These are phyloP conservation scores for Atherinosoma microstoma DNA, from an alignment of 2,797 vertebrate species.

Conservation along the genomic window DNA sequence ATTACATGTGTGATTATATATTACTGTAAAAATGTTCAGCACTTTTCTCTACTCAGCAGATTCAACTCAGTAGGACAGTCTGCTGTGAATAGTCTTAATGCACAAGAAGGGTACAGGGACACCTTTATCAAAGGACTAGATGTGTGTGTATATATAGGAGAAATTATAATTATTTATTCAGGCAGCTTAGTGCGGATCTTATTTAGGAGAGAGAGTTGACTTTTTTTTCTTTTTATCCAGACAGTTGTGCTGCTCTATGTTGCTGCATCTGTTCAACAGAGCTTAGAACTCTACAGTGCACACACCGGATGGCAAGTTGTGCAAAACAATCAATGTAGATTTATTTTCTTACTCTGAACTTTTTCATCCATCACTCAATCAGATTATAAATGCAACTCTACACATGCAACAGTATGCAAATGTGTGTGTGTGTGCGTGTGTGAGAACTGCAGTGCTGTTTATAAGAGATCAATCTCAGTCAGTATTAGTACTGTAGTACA, in stretches of 20 bases:
- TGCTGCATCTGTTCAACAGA: constrained; percentile 5
- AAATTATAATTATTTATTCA: constrained; percentile 59
- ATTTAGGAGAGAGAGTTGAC: constrained; percentile 33
- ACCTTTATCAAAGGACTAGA: constrained; percentile 59
- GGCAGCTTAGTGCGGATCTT: constrained; percentile 64
- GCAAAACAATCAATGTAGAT: constrained; percentile 47
- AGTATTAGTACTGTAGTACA: constrained; percentile 9
- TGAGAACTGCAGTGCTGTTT: constrained; percentile 12
- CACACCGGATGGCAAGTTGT: constrained; percentile 36
- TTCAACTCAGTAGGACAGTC: background rate
- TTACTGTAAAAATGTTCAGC: constrained; percentile 29
- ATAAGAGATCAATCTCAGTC: constrained; percentile 3
- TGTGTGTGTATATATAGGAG: constrained; percentile 49
- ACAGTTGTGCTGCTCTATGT: constrained; percentile 10
- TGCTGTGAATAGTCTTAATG: constrained; percentile 54
- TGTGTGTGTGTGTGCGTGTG: background rate
- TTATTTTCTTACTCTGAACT: constrained; percentile 56
- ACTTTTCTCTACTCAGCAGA: constrained; percentile 39
- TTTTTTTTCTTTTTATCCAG: constrained; percentile 33
- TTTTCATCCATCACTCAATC: constrained; percentile 19
- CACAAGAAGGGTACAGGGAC: constrained; percentile 56
- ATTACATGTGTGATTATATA: constrained; percentile 4
- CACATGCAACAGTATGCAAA: constrained; percentile 15
- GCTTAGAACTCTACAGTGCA: constrained; percentile 9
- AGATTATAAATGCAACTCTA: constrained; percentile 17